Evolutionary conservation across 2,888 invertebrate species (phyloP), one percentile per base, ranked within the genome.

Genomic region (Xanthostigma xanthostigma): DNA sequence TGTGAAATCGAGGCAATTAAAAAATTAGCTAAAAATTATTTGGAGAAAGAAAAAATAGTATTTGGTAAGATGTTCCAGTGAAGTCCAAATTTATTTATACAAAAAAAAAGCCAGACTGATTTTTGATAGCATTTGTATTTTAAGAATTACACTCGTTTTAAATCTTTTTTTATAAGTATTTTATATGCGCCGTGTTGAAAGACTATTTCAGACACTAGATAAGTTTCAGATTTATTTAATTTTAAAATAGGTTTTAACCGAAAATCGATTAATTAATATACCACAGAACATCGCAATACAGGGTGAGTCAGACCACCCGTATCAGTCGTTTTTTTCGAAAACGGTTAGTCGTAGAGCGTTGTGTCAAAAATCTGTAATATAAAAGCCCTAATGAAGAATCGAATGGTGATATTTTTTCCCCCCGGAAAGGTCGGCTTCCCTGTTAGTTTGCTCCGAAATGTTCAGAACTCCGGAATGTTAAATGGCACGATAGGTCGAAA

Each of bases 31-130:
- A 58, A 62, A 36, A 59, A 60, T 36, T 72, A 73, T 58, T 58
- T 69, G 49, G 53, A 53, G 36, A 57, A 64, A 40, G 76, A 76
- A 58, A 73, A 67, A 58, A 59, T 59, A 48, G 56, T 63, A 11
- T 73, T 56, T 57, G 60, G 65, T 50, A 65, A 65, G 57, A 72
- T 74, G 71, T 71, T 73, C 52, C 63, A 64, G 51, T 51, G 41
- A 51, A 43, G 44, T 41, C 41, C 45, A 27, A 41, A 12, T 36
- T 11, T 8, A 41, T 41, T 10, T 17, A 41, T 41, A n/a, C 17
- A 41, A 6, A 41, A 9, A 41, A 41, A n/a, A 17, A 41, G 27
- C 14, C 27, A 41, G 14, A 33, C 34, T 12, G 27, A 42, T 42
- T 42, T 33, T 42, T 42, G 12, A n/a, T 42, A 34, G n/a, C 34